phyloP scores from a whole-genome alignment of 2,888 invertebrate genomes.

The Notocelia uddmanniana region DNA sequence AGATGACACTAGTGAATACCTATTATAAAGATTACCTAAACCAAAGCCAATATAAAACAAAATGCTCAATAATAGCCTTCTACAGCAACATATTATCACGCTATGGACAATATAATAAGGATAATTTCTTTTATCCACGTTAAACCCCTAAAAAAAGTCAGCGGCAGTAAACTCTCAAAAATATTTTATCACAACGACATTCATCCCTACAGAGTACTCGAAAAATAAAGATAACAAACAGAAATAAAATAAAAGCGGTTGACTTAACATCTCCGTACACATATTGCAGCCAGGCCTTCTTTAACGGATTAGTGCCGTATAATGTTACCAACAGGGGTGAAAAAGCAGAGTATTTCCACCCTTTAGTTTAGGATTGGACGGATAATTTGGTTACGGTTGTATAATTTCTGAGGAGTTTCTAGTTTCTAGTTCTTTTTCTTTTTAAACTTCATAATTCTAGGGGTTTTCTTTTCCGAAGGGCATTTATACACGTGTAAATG shows the following conservation, averaged over 20 bases:
- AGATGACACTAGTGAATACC: too few relatives aligned
- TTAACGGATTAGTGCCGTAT: slow-evolving; percentile 55
- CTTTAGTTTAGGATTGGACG: background rate
- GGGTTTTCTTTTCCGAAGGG: too few relatives aligned
- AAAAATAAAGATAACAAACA: slow-evolving; percentile 40
- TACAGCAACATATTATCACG: slow-evolving; percentile 7
- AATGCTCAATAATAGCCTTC: too few relatives aligned
- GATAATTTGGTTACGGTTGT: too few relatives aligned
- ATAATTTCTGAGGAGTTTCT: background rate
- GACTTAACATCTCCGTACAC: slow-evolving; percentile 45
- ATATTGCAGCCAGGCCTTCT: slow-evolving; percentile 45
- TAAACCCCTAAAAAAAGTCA: slow-evolving; percentile 31
- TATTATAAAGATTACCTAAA: too few relatives aligned
- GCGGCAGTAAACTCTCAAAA: slow-evolving; percentile 30
- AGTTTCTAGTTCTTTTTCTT: too few relatives aligned
- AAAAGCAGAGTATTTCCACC: background rate
- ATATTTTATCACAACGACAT: slow-evolving; percentile 36
- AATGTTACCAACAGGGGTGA: slow-evolving; percentile 24
- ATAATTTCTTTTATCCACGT: slow-evolving; percentile 30
- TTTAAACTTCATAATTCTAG: too few relatives aligned
- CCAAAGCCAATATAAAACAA: too few relatives aligned
- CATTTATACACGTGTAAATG: too few relatives aligned
- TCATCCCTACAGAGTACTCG: slow-evolving; percentile 37
- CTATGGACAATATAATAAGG: slow-evolving; percentile 3
- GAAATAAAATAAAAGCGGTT: slow-evolving; percentile 43